Conservation (phyloP, 2,797 vertebrate species). For the Uromys caudimaculatus region DNA sequence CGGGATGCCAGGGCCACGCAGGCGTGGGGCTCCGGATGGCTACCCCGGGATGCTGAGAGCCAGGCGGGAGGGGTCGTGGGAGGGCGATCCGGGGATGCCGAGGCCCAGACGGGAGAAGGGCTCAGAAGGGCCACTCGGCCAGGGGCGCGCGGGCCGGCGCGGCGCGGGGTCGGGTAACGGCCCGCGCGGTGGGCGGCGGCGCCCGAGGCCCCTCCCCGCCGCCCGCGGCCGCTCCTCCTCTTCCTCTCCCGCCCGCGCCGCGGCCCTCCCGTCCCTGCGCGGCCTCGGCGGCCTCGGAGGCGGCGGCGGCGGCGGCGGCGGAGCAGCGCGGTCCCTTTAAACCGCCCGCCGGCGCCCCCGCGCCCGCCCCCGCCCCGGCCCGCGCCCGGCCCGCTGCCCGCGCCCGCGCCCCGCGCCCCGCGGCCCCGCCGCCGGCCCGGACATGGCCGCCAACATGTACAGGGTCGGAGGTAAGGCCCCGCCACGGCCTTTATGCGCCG, state of each 20-base stretch:
- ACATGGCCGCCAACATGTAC: slow-evolving; percentile 87
- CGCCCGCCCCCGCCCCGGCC: slow-evolving; percentile 56
- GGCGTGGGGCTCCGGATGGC: not conserved
- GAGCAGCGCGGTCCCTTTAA: slow-evolving; percentile 79
- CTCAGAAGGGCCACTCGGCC: too few species aligned
- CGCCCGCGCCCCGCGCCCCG: slow-evolving; percentile 59
- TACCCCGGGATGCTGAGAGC: not conserved
- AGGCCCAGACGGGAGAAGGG: not conserved
- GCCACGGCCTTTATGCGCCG: slow-evolving; percentile 35
- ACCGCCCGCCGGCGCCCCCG: slow-evolving; percentile 70
- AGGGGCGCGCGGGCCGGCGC: slow-evolving; percentile 8
- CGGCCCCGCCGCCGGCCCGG: slow-evolving; percentile 75
- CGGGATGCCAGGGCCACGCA: not conserved
- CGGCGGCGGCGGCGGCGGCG: slow-evolving; percentile 81
- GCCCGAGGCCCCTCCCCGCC: slow-evolving; percentile 73
- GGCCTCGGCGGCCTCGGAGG: slow-evolving; percentile 69
- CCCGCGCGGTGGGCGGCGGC: slow-evolving; percentile 66
- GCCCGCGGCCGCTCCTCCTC: slow-evolving; percentile 73
- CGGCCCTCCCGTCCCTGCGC: slow-evolving; percentile 78
- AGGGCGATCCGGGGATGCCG: not conserved
- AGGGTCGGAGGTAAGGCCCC: slow-evolving; percentile 86
- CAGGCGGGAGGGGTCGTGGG: not conserved
- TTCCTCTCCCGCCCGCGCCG: slow-evolving; percentile 79
- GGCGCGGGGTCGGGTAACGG: slow-evolving; percentile 58
- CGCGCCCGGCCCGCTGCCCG: slow-evolving; percentile 82